These are phyloP conservation scores for Parapsyche elsis DNA, from an alignment of 1,140 invertebrate species.

Conservation along the genomic window DNA sequence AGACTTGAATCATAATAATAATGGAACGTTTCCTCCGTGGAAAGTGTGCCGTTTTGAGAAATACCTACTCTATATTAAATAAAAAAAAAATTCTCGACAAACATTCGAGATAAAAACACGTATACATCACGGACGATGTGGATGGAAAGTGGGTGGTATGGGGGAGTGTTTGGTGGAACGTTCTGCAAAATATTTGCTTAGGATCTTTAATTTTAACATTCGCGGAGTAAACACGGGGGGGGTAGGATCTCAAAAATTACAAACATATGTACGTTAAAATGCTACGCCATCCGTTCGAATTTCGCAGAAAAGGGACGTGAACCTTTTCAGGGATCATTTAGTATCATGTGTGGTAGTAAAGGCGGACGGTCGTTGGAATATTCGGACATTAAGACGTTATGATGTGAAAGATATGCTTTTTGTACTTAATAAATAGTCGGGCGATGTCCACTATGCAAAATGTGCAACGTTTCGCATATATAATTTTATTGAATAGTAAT, in stretches of 20 bases:
- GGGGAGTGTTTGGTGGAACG: not conserved
- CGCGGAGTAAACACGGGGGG: not conserved
- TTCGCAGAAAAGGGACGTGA: not conserved
- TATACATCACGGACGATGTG: not conserved
- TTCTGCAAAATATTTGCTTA: constrained; percentile 28
- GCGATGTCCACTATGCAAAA: too few relatives aligned
- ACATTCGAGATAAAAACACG: not conserved
- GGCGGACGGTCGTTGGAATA: not conserved
- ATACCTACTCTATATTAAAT: not conserved
- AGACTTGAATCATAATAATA: not conserved
- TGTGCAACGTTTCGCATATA: too few relatives aligned
- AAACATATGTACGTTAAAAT: not conserved
- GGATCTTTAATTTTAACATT: constrained; percentile 34
- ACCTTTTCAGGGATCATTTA: constrained; percentile 26
- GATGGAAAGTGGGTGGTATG: not conserved
- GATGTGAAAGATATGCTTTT: constrained; percentile 20
- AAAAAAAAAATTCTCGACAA: constrained; percentile 4
- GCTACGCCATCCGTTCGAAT: too few relatives aligned
- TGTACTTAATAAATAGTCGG: not conserved
- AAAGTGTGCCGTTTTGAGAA: not conserved
- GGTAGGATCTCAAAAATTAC: constrained; percentile 1
- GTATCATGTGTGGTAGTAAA: constrained; percentile 10
- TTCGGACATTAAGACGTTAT: constrained; percentile 8
- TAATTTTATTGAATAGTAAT: too few relatives aligned
- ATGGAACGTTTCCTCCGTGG: not conserved